A percentile compares a stretch with the other conserved stretches of the same genome.
phyloP scores from a whole-genome alignment of 2,888 invertebrate genomes.

The Abrostola triplasia region DNA sequence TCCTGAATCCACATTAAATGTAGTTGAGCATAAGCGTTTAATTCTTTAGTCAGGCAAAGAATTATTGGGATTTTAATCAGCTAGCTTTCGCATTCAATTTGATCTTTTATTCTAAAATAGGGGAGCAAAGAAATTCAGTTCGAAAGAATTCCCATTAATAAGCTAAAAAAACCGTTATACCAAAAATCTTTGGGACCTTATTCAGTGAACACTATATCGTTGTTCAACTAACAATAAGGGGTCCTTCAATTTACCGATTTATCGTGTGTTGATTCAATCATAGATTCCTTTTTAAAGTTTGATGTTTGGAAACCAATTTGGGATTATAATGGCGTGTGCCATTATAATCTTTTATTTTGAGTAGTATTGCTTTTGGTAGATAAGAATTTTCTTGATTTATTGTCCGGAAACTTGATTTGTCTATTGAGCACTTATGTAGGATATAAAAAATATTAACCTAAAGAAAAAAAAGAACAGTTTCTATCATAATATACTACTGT shows the following conservation, averaged over 20 bases:
- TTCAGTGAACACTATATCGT: conserved; percentile 41
- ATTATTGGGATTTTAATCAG: too few species aligned
- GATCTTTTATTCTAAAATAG: too few species aligned
- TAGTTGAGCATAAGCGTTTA: too few species aligned
- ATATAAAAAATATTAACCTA: too few species aligned
- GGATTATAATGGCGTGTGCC: conserved; percentile 71
- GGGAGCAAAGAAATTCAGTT: too few species aligned
- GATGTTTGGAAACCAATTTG: conserved; percentile 77
- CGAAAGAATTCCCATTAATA: too few species aligned
- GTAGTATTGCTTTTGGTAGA: conserved; percentile 31
- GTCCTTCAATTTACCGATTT: conserved; percentile 71
- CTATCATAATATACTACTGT: too few species aligned
- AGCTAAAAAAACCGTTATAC: background rate
- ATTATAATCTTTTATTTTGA: conserved; percentile 68
- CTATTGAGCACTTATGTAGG: too few species aligned
- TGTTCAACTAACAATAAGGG: conserved; percentile 63
- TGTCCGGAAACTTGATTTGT: background rate
- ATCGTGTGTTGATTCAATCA: conserved; percentile 84
- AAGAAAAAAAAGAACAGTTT: too few species aligned
- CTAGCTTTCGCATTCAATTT: too few species aligned
- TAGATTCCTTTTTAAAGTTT: conserved; percentile 82
- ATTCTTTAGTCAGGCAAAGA: too few species aligned
- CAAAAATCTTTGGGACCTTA: background rate
- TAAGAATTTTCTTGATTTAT: conserved; percentile 21
- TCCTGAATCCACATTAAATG: too few species aligned